phyloP scores from a whole-genome alignment of 2,797 vertebrate species.

The Myotis findleyi region DNA sequence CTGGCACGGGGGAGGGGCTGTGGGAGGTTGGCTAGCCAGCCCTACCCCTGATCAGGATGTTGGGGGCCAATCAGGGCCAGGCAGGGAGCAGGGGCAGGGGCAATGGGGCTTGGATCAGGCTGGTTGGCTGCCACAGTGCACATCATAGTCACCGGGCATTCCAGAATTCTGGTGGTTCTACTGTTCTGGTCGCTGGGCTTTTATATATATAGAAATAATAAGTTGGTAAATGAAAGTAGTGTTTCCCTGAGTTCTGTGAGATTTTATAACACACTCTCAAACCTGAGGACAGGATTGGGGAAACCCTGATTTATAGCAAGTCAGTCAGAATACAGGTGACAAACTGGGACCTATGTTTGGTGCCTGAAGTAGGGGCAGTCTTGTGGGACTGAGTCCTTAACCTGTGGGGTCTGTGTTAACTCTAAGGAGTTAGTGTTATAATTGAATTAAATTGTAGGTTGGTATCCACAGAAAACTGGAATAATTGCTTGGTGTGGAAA shows the following conservation, averaged over 20 bases:
- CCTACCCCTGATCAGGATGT: too few relatives aligned
- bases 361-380: background rate
- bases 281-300: background rate
- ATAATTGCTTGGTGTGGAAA: background rate
- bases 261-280: background rate
- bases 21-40: too few relatives aligned
- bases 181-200: too few relatives aligned
- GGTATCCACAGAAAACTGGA: background rate
- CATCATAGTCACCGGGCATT: too few relatives aligned
- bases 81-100: too few relatives aligned
- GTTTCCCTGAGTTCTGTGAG: background rate
- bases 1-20: too few relatives aligned
- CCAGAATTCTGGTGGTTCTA: too few relatives aligned
- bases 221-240: too few relatives aligned
- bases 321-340: background rate
- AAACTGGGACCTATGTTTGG: background rate
- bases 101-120: too few relatives aligned
- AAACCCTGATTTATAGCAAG: rapidly evolving
- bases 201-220: background rate
- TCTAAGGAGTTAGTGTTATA: background rate
- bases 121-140: too few relatives aligned
- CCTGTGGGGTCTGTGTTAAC: background rate
- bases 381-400: background rate
- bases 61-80: too few relatives aligned
- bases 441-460: background rate